Evolutionary conservation across 2,113 vertebrate genomes (phyloP), one percentile per base, ranked within the genome.

Genomic region (Todiramphus saurophagus): DNA sequence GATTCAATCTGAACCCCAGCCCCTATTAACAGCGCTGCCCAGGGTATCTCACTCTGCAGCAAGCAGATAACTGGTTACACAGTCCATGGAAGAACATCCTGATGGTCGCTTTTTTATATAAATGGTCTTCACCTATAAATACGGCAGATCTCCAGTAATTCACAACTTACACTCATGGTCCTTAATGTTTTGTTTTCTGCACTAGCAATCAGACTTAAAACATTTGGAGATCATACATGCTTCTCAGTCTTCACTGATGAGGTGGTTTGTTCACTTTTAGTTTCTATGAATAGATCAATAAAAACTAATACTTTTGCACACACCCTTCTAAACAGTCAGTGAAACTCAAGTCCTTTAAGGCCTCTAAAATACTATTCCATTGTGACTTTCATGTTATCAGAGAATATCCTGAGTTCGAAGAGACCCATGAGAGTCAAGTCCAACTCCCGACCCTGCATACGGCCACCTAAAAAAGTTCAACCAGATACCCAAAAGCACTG

Each of bases 241-340:
- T 62, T 70, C 70, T 66, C 74, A 41, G 69, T 41, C 63, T 67
- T 84, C 79, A 76, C 51, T 44, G 23, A 83, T 33, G 39, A 76
- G 39, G 15, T 67, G 30, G 21, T 83, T 81, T 62, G 35, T 39
- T 84, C 69, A 41, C 28, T 50, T 93, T 35, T 41, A 58, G 73
- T 59, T 83, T 83, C 67, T 75, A n/a, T 20, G 12, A 83, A 41
- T 31, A 19, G 30, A 43, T 30, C 39, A 83, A 55, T 11, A 35
- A 64, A 74, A 64, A 25, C 37, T 79, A 83, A 23, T 53, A 69
- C 16, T 90, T 87, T 79, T 79, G 27, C 56, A 59, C 21, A 41
- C 0, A 0, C 11, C 63, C 44, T 83, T 62, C 46, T 62, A 58
- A 85, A 67, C 46, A 68, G 37, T 4, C 1, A 0, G 39, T 41